Conservation (phyloP, 2,888 invertebrate species). For the Agriopis leucophaearia region DNA sequence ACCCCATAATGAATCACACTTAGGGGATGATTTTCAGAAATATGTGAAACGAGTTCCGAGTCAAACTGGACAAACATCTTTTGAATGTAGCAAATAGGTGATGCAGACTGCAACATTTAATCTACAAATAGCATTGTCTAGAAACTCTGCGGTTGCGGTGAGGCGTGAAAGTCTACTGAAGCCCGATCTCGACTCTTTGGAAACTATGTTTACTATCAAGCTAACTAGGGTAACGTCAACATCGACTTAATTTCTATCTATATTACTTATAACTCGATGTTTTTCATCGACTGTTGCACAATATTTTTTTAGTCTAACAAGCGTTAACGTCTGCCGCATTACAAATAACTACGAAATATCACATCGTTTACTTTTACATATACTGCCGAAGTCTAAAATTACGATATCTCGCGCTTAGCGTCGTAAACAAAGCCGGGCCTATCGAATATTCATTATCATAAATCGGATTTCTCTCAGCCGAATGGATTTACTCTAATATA, state of each 20-base stretch:
- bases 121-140: slow-evolving; percentile 45
- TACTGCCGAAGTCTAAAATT: slow-evolving; percentile 3
- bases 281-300: not conserved
- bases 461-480: slow-evolving; percentile 37
- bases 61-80: not conserved
- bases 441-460: slow-evolving; percentile 41
- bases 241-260: not conserved
- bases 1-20: too few species aligned
- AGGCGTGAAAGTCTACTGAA: slow-evolving; percentile 43
- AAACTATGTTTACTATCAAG: slow-evolving; percentile 12
- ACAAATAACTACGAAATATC: not conserved
- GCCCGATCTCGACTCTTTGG: slow-evolving; percentile 30
- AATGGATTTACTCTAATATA: slow-evolving; percentile 28
- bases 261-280: too few species aligned
- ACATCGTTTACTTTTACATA: slow-evolving; percentile 11
- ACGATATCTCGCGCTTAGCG: slow-evolving; percentile 28
- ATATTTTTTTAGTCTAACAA: not conserved
- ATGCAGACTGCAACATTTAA: slow-evolving; percentile 18
- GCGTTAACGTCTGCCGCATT: not conserved
- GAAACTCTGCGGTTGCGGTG: slow-evolving; percentile 49
- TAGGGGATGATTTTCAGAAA: too few species aligned
- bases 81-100: not conserved
- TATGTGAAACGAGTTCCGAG: too few species aligned
- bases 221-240: slow-evolving; percentile 4
- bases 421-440: slow-evolving; percentile 33